Percentiles rank a stretch among this genome's conserved stretches.
phyloP scores from a whole-genome alignment of 2,113 vertebrate species.

The Crypturellus undulatus region DNA sequence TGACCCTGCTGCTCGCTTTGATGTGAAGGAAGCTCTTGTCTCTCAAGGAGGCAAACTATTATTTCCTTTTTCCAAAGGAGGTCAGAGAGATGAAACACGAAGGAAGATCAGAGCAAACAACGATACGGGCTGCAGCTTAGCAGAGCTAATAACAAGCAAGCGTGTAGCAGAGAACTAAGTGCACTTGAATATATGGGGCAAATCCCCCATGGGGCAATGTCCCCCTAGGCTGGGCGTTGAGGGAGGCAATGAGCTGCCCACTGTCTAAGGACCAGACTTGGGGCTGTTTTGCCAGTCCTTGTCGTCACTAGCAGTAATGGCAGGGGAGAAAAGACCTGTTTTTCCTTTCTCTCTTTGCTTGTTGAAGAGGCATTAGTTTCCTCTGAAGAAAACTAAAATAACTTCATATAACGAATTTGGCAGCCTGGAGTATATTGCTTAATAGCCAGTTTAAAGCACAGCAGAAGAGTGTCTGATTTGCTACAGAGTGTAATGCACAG shows the following conservation, averaged over 20 bases:
- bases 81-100: conserved; percentile 27
- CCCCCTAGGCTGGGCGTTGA: not conserved
- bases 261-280: not conserved
- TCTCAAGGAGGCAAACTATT: conserved; percentile 10
- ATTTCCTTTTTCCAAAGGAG: not conserved
- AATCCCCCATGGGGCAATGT: not conserved
- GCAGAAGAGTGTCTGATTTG: not conserved
- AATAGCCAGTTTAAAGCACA: conserved; percentile 14
- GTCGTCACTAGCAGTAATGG: not conserved
- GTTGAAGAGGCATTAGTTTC: conserved; percentile 22
- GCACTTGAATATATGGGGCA: not conserved
- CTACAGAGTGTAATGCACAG: not conserved
- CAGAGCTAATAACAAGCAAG: conserved; percentile 6
- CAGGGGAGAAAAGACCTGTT: not conserved
- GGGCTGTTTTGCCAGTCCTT: not conserved
- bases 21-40: not conserved
- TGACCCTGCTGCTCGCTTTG: conserved; percentile 23
- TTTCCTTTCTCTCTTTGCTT: not conserved
- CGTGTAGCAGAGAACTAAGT: not conserved
- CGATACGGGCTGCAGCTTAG: not conserved
- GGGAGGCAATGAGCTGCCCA: not conserved
- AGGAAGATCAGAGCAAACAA: conserved; percentile 4
- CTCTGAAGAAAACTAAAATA: conserved; percentile 54
- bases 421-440: conserved; percentile 24
- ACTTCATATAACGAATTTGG: not conserved